Percentiles rank a stretch among this genome's conserved stretches.
Evolutionary conservation across 2,888 invertebrate genomes (phyloP).

Genomic region (Oligia strigilis): DNA sequence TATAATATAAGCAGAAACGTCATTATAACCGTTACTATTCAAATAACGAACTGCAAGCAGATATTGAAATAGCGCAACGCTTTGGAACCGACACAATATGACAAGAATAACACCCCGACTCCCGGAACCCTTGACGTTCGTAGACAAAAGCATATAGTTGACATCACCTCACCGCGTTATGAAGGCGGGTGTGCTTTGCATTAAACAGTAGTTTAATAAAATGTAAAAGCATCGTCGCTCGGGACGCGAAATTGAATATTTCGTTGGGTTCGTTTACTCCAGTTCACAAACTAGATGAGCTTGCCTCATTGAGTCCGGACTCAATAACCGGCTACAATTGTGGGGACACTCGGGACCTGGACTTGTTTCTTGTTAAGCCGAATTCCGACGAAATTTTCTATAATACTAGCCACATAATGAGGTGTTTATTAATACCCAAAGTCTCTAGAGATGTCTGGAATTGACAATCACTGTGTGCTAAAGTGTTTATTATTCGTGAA

Average conservation of each 20-base stretch:
- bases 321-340: slow-evolving; percentile 67
- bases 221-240: slow-evolving; percentile 60
- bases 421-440: slow-evolving; percentile 60
- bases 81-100: slow-evolving; percentile 32
- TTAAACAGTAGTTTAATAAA: slow-evolving; percentile 65
- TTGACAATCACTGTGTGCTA: slow-evolving; percentile 48
- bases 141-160: slow-evolving; percentile 54
- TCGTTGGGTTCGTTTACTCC: slow-evolving; percentile 65
- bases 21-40: background rate
- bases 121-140: slow-evolving; percentile 38
- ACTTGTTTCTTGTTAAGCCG: slow-evolving; percentile 59
- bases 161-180: slow-evolving; percentile 45
- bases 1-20: slow-evolving; percentile 1
- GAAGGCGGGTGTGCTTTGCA: slow-evolving; percentile 58
- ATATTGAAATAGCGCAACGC: slow-evolving; percentile 31
- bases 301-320: slow-evolving; percentile 66
- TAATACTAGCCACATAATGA: slow-evolving; percentile 53
- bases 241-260: slow-evolving; percentile 72
- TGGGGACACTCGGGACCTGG: slow-evolving; percentile 59
- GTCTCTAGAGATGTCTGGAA: slow-evolving; percentile 36
- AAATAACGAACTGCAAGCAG: slow-evolving; percentile 32
- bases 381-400: slow-evolving; percentile 55
- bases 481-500: slow-evolving; percentile 14
- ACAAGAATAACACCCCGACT: slow-evolving; percentile 37
- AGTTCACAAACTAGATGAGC: slow-evolving; percentile 68